Percentiles rank a stretch among this genome's conserved stretches.
Conservation (phyloP, 1,140 invertebrate genomes). For the Holotrichia oblita region DNA sequence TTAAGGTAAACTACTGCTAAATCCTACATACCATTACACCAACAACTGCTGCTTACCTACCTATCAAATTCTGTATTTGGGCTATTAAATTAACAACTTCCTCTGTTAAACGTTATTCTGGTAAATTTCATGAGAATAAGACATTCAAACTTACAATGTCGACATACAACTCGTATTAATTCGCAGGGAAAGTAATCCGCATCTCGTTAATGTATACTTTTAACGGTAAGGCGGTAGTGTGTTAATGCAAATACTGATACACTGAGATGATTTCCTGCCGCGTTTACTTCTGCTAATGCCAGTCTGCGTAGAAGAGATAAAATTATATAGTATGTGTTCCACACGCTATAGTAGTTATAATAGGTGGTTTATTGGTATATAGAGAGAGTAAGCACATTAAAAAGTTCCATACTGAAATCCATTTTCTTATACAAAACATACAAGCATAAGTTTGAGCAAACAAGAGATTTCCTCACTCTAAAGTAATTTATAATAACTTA, state of each 20-base stretch:
- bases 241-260: conserved; percentile 8
- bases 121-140: conserved; percentile 10
- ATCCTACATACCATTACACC: no score
- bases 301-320: conserved; percentile 19
- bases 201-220: conserved; percentile 18
- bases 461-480: no score
- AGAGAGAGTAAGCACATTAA: background rate
- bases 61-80: background rate
- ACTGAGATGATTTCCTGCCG: background rate
- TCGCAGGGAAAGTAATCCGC: background rate
- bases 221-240: conserved; percentile 10
- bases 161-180: background rate
- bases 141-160: background rate
- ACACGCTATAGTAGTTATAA: conserved; percentile 5
- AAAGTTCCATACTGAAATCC: no score
- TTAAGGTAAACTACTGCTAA: no score
- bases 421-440: no score
- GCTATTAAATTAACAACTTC: conserved; percentile 4
- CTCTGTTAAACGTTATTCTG: background rate
- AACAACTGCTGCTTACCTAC: background rate
- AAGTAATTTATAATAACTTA: no score
- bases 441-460: no score
- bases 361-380: background rate
- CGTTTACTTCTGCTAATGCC: background rate
- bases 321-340: background rate